Evolutionary conservation across 2,113 vertebrate genomes (phyloP), one percentile per base, ranked within the genome.

Genomic region (Micronycteris hirsuta): DNA sequence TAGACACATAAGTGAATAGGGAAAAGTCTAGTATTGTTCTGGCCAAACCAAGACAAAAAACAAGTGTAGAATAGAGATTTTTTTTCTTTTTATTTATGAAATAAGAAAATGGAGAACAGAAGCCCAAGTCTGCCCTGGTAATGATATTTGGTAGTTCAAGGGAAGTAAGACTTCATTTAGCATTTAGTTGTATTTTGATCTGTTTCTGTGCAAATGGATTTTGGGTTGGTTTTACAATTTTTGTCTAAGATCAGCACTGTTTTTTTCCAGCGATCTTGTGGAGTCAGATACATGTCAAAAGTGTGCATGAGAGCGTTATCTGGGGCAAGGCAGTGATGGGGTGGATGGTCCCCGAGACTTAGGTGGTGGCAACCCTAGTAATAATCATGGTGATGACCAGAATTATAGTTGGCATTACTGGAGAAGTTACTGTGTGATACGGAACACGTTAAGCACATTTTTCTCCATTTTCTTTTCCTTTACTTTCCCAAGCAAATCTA

Each of bases 21-120:
- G 54, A 89, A 81, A 93, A 82, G 68, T 52, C 19, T 38, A 94
- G 38, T 24, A 41, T 24, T 65, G 1, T 91, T 85, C 28, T 78
- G 61, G 84, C 22, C n/a, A 93, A 95, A 82, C 41, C 15, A 93
- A 73, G 80, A 73, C n/a, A 80, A 71, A 85, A 85, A 80, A 93
- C 36, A 85, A 94, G 41, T 41, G 54, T 15, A 71, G 41, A 10
- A 4, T 47, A n/a, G 22, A 38, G 8, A 5, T 65, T 22, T 47
- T 41, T 65, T 20, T 28, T 45, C 3, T 41, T 63, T 33, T 52
- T 63, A 20, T 89, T 73, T 82, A 76, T 5, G 43, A 86, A 92
- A 91, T 80, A 73, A 81, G n/a, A 31, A 91, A 87, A 78, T 41
- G 47, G 28, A 70, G 65, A 85, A 85, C 31, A 86, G 85, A 83